Evolutionary conservation across 35 echinoderm and acorn worm species (phyloP).

Genomic region (Acanthaster planci): DNA sequence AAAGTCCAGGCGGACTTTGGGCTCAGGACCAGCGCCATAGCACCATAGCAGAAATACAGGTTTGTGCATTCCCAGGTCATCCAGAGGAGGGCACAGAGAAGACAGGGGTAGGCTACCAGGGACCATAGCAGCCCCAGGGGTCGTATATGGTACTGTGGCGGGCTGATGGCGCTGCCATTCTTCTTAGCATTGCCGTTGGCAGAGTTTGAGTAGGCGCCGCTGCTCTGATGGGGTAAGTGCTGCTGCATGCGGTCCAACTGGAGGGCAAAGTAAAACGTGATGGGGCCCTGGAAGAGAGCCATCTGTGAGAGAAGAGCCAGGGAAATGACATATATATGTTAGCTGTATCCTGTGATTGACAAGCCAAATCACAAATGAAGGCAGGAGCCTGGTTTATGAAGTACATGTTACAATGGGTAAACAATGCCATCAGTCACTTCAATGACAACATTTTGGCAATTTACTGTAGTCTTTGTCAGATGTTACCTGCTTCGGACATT

Average conservation of each 20-base stretch:
- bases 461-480: no score
- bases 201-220: background rate
- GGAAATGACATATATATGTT: no score
- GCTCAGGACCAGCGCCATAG: conserved; percentile 47
- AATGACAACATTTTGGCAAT: no score
- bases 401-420: no score
- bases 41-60: conserved; percentile 49
- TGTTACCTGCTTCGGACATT: no score
- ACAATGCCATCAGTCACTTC: no score
- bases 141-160: background rate
- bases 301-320: conserved; percentile 41
- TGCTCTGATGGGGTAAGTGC: background rate
- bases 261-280: conserved; percentile 64
- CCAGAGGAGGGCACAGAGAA: conserved; percentile 43
- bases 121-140: background rate
- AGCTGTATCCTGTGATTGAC: no score
- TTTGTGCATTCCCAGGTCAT: conserved; percentile 21
- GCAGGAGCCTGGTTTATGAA: no score
- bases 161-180: background rate
- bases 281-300: conserved; percentile 62
- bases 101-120: conserved; percentile 3
- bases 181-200: background rate
- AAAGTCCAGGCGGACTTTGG: conserved; percentile 60
- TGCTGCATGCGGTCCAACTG: conserved; percentile 32
- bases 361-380: no score